Percentiles rank a stretch among this genome's conserved stretches.
Conservation (phyloP, 2,888 invertebrate genomes). For the Pyrgus malvae region DNA sequence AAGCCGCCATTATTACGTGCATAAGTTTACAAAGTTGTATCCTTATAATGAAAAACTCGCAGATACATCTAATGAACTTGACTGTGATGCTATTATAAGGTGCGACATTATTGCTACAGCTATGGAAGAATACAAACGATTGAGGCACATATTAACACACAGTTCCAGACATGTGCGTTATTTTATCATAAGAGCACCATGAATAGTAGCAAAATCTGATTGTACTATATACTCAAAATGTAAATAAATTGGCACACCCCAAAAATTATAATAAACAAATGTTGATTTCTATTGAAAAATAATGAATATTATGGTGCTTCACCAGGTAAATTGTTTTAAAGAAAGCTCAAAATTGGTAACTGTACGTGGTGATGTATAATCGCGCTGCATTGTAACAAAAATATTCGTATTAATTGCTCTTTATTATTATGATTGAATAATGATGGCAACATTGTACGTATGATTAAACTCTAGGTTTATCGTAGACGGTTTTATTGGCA, state of each 20-base stretch:
- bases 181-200: constrained; percentile 31
- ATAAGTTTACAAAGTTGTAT: not conserved
- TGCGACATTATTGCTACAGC: constrained; percentile 17
- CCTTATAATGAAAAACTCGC: not conserved
- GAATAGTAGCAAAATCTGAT: constrained; percentile 27
- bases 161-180: constrained; percentile 28
- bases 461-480: constrained; percentile 4
- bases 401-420: constrained; percentile 23
- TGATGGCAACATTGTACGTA: constrained; percentile 19
- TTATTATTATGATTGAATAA: constrained; percentile 6
- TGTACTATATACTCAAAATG: constrained; percentile 21
- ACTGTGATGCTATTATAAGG: constrained; percentile 14
- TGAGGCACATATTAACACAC: constrained; percentile 22
- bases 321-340: constrained; percentile 24
- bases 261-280: constrained; percentile 1
- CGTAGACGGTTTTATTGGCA: constrained; percentile 22
- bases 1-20: not conserved
- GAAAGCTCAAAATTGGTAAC: constrained; percentile 25
- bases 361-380: constrained; percentile 29
- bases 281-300: not conserved
- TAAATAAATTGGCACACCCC: constrained; percentile 16
- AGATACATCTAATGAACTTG: constrained; percentile 8
- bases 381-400: constrained; percentile 33
- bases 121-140: constrained; percentile 22
- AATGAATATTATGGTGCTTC: constrained; percentile 11